phyloP scores from a whole-genome alignment of 2,113 vertebrate genomes.

The Lycocorax pyrrhopterus region DNA sequence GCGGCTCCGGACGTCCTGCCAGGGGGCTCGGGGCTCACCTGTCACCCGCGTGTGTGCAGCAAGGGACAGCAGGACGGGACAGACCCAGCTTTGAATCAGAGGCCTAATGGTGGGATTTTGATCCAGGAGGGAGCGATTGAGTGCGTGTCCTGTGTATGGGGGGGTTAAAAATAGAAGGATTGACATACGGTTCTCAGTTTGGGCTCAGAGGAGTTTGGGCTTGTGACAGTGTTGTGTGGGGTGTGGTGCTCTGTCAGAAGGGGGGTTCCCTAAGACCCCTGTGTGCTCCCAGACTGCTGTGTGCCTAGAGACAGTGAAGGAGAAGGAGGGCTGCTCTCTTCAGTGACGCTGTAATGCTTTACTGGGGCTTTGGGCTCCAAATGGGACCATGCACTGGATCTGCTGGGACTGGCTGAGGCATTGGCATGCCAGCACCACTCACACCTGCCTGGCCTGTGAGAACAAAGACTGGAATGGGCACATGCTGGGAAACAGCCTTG shows the following conservation, averaged over 20 bases:
- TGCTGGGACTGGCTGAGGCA: neutral
- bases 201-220: neutral
- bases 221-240: fast-evolving
- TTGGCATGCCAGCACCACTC: fast-evolving
- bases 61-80: neutral
- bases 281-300: neutral
- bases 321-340: neutral
- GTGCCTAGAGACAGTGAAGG: fast-evolving
- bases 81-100: neutral
- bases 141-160: neutral
- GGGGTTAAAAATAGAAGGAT: neutral
- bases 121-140: neutral
- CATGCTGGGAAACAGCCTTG: neutral
- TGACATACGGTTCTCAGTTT: neutral
- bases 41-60: neutral
- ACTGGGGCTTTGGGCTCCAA: fast-evolving
- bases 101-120: neutral
- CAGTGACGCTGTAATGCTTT: neutral
- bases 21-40: neutral
- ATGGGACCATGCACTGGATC: fast-evolving
- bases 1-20: neutral
- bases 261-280: neutral
- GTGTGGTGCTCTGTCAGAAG: neutral
- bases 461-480: neutral
- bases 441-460: neutral